Evolutionary conservation across 2,113 vertebrate genomes (phyloP).

Genomic region (Eurystomus gularis): DNA sequence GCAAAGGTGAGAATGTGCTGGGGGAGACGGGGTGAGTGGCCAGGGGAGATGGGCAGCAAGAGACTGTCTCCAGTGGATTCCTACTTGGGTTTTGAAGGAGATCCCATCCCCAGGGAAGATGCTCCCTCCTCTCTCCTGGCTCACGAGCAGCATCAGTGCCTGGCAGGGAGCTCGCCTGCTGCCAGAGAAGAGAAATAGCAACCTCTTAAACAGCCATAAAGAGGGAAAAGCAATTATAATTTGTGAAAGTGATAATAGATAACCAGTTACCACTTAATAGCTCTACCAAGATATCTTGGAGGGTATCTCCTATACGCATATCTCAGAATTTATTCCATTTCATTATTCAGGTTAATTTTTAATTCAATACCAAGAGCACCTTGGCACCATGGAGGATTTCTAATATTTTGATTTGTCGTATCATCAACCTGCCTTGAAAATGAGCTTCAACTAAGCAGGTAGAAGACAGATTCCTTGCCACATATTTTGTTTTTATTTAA

Average conservation of each 20-base stretch:
- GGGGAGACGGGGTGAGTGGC: fast-evolving
- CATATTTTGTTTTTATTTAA: background rate
- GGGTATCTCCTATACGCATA: background rate
- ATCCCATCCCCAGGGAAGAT: background rate
- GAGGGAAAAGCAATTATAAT: background rate
- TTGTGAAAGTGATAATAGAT: background rate
- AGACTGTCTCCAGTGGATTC: background rate
- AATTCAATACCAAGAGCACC: background rate
- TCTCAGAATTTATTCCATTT: background rate
- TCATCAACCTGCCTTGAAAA: background rate
- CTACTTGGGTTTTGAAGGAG: fast-evolving
- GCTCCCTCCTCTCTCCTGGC: background rate
- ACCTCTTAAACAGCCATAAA: background rate
- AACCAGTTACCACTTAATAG: background rate
- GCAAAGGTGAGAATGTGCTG: background rate
- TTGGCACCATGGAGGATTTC: background rate
- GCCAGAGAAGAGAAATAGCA: background rate
- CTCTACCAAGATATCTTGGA: background rate
- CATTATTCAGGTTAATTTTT: background rate
- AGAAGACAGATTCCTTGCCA: background rate
- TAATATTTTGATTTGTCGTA: background rate
- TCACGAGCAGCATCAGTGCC: fast-evolving
- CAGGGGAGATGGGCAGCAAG: fast-evolving
- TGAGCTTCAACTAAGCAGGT: background rate
- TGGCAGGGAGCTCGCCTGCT: background rate